Evolutionary conservation across 2,113 vertebrate species (phyloP).

Genomic region (Spizaetus ornatus): DNA sequence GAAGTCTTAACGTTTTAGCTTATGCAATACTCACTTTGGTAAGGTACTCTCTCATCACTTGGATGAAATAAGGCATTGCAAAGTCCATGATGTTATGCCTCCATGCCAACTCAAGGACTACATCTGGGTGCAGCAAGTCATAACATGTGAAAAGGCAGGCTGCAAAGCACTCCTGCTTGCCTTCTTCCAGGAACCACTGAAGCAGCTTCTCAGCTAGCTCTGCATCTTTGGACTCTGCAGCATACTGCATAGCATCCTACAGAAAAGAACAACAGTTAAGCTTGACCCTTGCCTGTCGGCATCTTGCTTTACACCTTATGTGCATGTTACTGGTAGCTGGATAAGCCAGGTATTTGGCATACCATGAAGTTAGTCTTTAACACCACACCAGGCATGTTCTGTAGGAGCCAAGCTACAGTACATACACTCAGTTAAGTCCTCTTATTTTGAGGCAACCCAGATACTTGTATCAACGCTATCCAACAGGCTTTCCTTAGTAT

Average conservation of each 20-base stretch:
- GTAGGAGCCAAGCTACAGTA: neutral
- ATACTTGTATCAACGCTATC: neutral
- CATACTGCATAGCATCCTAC: constrained; percentile 89
- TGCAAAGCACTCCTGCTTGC: constrained; percentile 84
- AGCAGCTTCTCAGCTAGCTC: constrained; percentile 84
- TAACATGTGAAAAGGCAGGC: constrained; percentile 89
- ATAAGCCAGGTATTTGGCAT: neutral
- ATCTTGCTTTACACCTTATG: neutral
- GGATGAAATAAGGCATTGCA: constrained; percentile 91
- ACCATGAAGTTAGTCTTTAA: neutral
- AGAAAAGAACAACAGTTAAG: neutral
- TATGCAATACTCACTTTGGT: constrained; percentile 77
- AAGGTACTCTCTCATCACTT: constrained; percentile 89
- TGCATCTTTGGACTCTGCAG: constrained; percentile 85
- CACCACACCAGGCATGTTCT: neutral
- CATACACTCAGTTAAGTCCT: neutral
- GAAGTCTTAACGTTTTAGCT: neutral
- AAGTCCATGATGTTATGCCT: constrained; percentile 87
- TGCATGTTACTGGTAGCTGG: neutral
- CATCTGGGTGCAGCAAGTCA: constrained; percentile 85
- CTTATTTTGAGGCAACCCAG: neutral
- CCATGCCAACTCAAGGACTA: constrained; percentile 89
- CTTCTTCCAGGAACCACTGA: constrained; percentile 90
- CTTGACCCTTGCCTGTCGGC: neutral
- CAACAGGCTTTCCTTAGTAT: neutral